Evolutionary conservation across 2,797 vertebrate genomes (phyloP).

Genomic region (Decapterus maruadsi): DNA sequence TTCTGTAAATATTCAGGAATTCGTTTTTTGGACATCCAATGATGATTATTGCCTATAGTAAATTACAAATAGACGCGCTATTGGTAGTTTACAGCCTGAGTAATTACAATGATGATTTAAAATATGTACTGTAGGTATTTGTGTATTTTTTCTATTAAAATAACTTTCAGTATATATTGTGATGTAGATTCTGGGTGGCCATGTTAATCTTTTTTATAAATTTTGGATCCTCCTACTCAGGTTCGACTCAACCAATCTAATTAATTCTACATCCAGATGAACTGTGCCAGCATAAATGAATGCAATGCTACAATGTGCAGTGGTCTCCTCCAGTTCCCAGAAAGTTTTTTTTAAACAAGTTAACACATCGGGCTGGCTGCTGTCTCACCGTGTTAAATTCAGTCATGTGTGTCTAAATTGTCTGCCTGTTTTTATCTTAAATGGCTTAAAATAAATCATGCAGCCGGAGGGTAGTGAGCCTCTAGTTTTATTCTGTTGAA

Average conservation of each 20-base stretch:
- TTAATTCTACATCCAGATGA: neutral
- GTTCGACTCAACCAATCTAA: neutral
- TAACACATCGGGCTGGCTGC: neutral
- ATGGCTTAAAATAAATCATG: slow-evolving; percentile 12
- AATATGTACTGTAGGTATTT: neutral
- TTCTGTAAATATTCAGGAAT: neutral
- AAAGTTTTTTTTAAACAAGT: slow-evolving; percentile 9
- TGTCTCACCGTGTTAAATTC: slow-evolving; percentile 1
- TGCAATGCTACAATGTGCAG: neutral
- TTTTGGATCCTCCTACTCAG: neutral
- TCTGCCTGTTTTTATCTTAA: slow-evolving; percentile 38
- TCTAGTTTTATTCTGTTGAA: slow-evolving; percentile 60
- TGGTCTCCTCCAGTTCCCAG: neutral
- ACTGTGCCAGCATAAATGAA: neutral
- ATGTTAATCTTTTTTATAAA: neutral
- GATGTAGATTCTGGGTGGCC: neutral
- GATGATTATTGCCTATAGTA: too few relatives aligned
- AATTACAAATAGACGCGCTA: neutral
- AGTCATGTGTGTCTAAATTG: neutral
- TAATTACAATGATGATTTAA: too few relatives aligned
- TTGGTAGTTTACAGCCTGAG: neutral
- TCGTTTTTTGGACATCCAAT: neutral
- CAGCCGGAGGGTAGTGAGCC: slow-evolving; percentile 50
- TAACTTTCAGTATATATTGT: neutral
- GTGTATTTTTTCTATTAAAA: neutral